A percentile compares a stretch with the other conserved stretches of the same genome.
Evolutionary conservation across 2,797 vertebrate genomes (phyloP).

Genomic region (Pseudochirops cupreus): DNA sequence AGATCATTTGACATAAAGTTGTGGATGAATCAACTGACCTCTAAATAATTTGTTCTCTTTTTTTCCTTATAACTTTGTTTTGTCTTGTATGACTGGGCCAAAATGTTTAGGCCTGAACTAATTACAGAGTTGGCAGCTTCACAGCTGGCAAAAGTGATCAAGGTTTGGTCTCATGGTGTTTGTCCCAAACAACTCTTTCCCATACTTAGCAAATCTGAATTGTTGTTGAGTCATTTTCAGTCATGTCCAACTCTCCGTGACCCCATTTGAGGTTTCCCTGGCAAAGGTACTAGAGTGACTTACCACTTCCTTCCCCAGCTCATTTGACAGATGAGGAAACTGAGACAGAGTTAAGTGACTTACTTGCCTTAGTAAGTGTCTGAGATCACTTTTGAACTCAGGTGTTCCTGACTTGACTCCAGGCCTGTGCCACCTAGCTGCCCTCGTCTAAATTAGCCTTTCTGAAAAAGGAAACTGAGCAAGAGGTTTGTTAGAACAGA

Average conservation of each 20-base stretch:
- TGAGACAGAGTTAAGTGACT: not conserved
- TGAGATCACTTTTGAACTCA: not conserved
- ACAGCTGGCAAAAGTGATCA: not conserved
- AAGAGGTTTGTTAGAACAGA: not conserved
- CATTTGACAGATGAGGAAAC: not conserved
- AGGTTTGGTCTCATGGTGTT: not conserved
- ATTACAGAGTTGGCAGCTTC: not conserved
- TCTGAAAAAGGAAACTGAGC: not conserved
- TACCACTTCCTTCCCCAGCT: not conserved
- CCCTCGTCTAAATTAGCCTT: not conserved
- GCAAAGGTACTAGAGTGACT: not conserved
- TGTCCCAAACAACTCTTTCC: not conserved
- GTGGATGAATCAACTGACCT: not conserved
- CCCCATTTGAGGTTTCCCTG: not conserved
- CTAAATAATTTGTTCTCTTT: not conserved
- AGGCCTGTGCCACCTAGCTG: not conserved
- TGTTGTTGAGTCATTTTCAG: not conserved
- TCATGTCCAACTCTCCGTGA: not conserved
- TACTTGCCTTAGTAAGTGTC: not conserved
- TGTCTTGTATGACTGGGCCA: not conserved
- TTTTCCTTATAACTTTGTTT: not conserved
- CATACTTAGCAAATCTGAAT: slow-evolving; percentile 18
- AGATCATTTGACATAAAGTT: not conserved
- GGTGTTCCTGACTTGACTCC: not conserved
- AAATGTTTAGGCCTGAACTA: not conserved